A percentile compares a stretch with the other conserved stretches of the same genome.
These are phyloP conservation scores for Trissolcus japonicus DNA, from an alignment of 2,888 invertebrate genomes.

Conservation along the genomic window DNA sequence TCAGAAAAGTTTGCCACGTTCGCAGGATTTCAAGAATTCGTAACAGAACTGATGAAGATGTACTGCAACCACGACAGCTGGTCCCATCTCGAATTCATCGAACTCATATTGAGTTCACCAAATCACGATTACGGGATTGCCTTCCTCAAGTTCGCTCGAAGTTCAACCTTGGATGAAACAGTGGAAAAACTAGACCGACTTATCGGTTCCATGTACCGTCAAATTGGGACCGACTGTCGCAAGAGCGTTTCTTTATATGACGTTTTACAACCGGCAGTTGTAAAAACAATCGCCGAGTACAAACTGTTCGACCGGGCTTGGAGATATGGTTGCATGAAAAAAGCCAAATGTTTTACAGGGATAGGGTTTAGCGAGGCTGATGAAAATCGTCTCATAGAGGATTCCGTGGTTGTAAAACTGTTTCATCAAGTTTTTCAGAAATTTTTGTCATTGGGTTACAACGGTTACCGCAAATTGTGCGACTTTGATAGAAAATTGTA, in stretches of 20 bases:
- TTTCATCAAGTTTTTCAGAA: slow-evolving; percentile 2
- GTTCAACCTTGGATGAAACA: not conserved
- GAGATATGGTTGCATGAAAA: not conserved
- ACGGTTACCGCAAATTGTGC: slow-evolving; percentile 5
- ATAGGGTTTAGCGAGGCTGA: not conserved
- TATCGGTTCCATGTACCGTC: slow-evolving; percentile 4
- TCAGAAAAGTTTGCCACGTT: slow-evolving; percentile 5
- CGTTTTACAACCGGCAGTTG: slow-evolving; percentile 21
- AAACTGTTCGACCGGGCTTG: slow-evolving; percentile 22
- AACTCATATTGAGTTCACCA: slow-evolving; percentile 32
- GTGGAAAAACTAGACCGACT: slow-evolving; percentile 13
- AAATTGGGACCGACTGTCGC: not conserved
- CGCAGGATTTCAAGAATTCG: slow-evolving; percentile 67
- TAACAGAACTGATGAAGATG: slow-evolving; percentile 58
- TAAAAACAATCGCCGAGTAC: slow-evolving; percentile 15
- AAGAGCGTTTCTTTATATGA: slow-evolving; percentile 10
- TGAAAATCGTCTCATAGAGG: slow-evolving; percentile 4
- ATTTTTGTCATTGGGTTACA: not conserved
- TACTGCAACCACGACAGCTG: slow-evolving; percentile 44
- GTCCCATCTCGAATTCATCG: slow-evolving; percentile 24
- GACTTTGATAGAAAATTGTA: slow-evolving; percentile 30
- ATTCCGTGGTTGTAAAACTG: slow-evolving; percentile 7
- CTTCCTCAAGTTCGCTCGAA: slow-evolving; percentile 41
- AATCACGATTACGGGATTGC: slow-evolving; percentile 35
- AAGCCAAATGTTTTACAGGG: not conserved